These are phyloP conservation scores for Cephus cinctus DNA, from an alignment of 1,140 invertebrate genomes.

Conservation along the genomic window DNA sequence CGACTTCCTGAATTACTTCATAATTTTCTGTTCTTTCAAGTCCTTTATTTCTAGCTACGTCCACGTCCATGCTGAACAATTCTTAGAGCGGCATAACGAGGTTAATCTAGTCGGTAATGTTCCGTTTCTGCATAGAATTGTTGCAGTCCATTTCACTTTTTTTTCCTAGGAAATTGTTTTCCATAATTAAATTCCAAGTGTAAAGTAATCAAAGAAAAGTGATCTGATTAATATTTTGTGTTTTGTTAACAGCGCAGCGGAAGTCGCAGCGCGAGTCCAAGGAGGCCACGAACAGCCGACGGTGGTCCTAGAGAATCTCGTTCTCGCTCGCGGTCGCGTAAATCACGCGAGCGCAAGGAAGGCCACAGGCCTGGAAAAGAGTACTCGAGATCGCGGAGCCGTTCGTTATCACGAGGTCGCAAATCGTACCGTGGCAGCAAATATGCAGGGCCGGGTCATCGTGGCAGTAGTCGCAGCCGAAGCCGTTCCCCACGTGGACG, in stretches of 20 bases:
- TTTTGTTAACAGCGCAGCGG: conserved; percentile 35
- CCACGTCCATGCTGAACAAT: not conserved
- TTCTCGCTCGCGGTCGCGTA: conserved; percentile 46
- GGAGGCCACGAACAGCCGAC: conserved; percentile 34
- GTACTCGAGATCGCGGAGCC: conserved; percentile 48
- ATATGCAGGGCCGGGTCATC: conserved; percentile 35
- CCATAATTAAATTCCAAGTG: not conserved
- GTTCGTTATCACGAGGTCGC: conserved; percentile 41
- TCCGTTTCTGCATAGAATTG: too few relatives aligned
- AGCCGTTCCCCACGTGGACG: conserved; percentile 54
- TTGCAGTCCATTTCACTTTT: too few relatives aligned
- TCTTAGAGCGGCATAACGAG: not conserved
- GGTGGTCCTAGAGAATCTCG: conserved; percentile 42
- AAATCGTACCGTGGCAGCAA: conserved; percentile 44
- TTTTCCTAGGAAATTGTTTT: not conserved
- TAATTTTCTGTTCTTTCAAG: too few relatives aligned
- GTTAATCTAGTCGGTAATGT: too few relatives aligned
- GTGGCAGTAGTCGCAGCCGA: conserved; percentile 40
- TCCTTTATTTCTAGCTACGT: too few relatives aligned
- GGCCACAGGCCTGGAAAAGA: conserved; percentile 42
- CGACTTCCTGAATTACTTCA: too few relatives aligned
- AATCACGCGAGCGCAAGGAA: conserved; percentile 41
- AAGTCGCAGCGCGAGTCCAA: conserved; percentile 45
- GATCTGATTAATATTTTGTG: not conserved
- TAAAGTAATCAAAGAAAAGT: not conserved